A percentile compares a stretch with the other conserved stretches of the same genome.
phyloP scores from a whole-genome alignment of 2,888 invertebrate species.

The Ophion ellenae region DNA sequence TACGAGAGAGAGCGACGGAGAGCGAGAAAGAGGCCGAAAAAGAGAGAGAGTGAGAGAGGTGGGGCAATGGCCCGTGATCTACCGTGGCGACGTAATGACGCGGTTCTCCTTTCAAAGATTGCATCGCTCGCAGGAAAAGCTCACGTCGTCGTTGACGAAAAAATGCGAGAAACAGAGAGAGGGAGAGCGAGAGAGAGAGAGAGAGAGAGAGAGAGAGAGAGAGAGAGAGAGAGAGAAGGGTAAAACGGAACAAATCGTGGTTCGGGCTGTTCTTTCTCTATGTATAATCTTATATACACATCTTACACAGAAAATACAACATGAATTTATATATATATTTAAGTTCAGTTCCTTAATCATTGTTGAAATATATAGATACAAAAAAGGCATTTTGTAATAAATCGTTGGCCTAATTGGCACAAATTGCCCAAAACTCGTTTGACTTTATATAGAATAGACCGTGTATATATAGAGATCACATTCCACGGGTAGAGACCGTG shows the following conservation, averaged over 20 bases:
- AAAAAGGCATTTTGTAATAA: not conserved
- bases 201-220: not conserved
- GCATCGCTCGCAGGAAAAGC: conserved; percentile 82
- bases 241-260: too few relatives aligned
- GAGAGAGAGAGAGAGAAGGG: too few relatives aligned
- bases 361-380: too few relatives aligned
- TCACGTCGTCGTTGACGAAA: conserved; percentile 63
- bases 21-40: conserved; percentile 71
- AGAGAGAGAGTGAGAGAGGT: conserved; percentile 59
- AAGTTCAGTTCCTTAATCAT: too few relatives aligned
- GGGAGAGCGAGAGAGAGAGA: not conserved
- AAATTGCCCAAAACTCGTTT: not conserved
- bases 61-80: conserved; percentile 83
- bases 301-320: too few relatives aligned
- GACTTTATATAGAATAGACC: not conserved
- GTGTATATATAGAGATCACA: not conserved
- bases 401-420: not conserved
- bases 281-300: too few relatives aligned
- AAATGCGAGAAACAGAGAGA: conserved; percentile 15
- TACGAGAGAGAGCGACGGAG: conserved; percentile 67
- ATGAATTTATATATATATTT: too few relatives aligned
- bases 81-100: conserved; percentile 82
- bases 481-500: conserved; percentile 32
- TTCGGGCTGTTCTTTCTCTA: too few relatives aligned
- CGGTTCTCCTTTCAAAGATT: conserved; percentile 84